phyloP scores from a whole-genome alignment of 2,113 vertebrate species.

The Zapus hudsonius region DNA sequence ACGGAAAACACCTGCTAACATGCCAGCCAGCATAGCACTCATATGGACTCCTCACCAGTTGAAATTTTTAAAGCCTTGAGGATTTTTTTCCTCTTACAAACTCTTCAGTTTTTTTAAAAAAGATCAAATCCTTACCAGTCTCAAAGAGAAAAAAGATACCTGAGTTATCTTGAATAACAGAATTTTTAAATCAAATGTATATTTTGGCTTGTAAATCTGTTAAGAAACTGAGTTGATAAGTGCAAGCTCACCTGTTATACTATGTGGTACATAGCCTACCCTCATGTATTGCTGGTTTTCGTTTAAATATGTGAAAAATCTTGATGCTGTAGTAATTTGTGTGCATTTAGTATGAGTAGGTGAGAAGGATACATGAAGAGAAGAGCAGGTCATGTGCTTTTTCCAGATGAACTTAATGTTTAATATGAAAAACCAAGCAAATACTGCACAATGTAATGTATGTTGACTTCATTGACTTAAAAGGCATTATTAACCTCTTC shows the following conservation, averaged over 20 bases:
- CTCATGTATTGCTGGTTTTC: constrained; percentile 45
- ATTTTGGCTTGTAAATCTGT: constrained; percentile 72
- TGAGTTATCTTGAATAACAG: constrained; percentile 67
- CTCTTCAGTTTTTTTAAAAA: constrained; percentile 74
- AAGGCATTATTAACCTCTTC: constrained; percentile 49
- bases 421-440: constrained; percentile 55
- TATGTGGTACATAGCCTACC: constrained; percentile 37
- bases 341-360: constrained; percentile 51
- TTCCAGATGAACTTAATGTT: constrained; percentile 47
- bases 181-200: constrained; percentile 76
- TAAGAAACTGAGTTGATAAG: constrained; percentile 55
- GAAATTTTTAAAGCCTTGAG: constrained; percentile 69
- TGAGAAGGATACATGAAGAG: constrained; percentile 21
- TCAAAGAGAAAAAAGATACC: constrained; percentile 63
- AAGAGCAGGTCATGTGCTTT: constrained; percentile 47
- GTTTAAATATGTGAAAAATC: constrained; percentile 62
- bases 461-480: constrained; percentile 65
- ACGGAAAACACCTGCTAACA: constrained; percentile 68
- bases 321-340: constrained; percentile 59
- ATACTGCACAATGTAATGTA: constrained; percentile 49
- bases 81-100: constrained; percentile 68
- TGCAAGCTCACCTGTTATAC: constrained; percentile 54
- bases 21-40: constrained; percentile 70
- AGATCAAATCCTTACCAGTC: constrained; percentile 57
- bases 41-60: constrained; percentile 65